Evolutionary conservation across 2,113 vertebrate species (phyloP), one percentile per base, ranked within the genome.

Genomic region (Psophia crepitans): DNA sequence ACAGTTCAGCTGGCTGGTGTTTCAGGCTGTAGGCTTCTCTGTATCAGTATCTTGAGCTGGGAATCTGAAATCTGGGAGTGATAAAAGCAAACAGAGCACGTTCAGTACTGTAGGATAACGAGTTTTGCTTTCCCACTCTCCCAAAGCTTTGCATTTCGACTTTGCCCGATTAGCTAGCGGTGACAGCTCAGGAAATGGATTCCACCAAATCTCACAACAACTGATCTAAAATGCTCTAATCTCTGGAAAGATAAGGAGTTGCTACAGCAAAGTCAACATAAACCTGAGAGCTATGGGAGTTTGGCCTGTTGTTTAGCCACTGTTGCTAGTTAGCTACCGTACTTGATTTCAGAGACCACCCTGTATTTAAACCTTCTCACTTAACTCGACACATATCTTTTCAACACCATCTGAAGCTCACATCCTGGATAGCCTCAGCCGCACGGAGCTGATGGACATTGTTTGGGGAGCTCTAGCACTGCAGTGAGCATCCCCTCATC

Each of bases 241-340:
- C 97, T 96, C 87, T 16, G 61, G 60, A 20, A 12, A 94, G 98
- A 98, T 98, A 98, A 98, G 97, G 93, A 93, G 98, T 98, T 98
- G 98, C 97, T 93, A 98, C 97, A 97, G 97, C 96, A 97, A 98
- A 97, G 93, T 89, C 97, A 98, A 98, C 97, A 96, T 92, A 97
- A 98, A 96, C 94, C 96, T 49, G 89, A 63, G 95, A n/a, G 70
- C 93, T 91, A 63, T 83, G 97, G 96, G 91, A 85, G 96, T 87
- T 39, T 56, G 88, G 89, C 54, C 90, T 91, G 94, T 93, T 97
- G 87, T 95, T 83, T 77, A 56, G 90, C 93, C 8, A 2, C 84
- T 73, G 94, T 97, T 96, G 96, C 93, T 90, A 94, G 49, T 85
- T 39, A 84, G 96, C 96, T 96, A 92, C 93, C 89, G 93, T 58